Conservation (phyloP, 2,888 invertebrate species). For the Spodoptera picta region DNA sequence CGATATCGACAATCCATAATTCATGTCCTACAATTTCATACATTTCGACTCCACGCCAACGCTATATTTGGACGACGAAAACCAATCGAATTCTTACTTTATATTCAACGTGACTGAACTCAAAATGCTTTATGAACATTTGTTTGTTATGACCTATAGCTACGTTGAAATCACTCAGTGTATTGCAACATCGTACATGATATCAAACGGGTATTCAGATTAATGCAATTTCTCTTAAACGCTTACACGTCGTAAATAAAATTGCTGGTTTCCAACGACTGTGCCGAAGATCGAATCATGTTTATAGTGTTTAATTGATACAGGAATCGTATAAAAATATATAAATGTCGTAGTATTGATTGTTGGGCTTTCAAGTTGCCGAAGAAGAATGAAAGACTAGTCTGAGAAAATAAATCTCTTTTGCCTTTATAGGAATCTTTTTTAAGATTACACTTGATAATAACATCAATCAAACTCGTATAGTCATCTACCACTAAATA, state of each 20-base stretch:
- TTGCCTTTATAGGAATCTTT: conserved; percentile 13
- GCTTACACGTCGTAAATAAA: conserved; percentile 89
- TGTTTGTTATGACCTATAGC: conserved; percentile 65
- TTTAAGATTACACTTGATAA: conserved; percentile 13
- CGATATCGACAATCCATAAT: conserved; percentile 89
- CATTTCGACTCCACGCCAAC: conserved; percentile 70
- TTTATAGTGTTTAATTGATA: conserved; percentile 82
- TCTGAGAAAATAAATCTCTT: conserved; percentile 52
- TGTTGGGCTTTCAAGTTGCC: conserved; percentile 57
- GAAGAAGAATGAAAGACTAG: conserved; percentile 57
- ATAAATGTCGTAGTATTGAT: conserved; percentile 59
- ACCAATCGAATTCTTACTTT: conserved; percentile 72
- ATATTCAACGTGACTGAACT: conserved; percentile 62
- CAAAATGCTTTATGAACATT: conserved; percentile 47
- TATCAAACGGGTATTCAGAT: conserved; percentile 88
- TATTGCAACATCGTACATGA: conserved; percentile 87
- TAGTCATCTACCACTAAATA: conserved; percentile 10
- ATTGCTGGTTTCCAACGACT: conserved; percentile 82
- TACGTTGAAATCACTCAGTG: conserved; percentile 71
- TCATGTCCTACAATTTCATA: conserved; percentile 89
- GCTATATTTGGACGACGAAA: conserved; percentile 64
- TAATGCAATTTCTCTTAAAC: conserved; percentile 89
- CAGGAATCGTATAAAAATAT: conserved; percentile 68
- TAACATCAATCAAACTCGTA: conserved; percentile 26
- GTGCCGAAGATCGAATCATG: conserved; percentile 72